Conservation (phyloP, 1,140 invertebrate species). For the Zaprionus capensis region DNA sequence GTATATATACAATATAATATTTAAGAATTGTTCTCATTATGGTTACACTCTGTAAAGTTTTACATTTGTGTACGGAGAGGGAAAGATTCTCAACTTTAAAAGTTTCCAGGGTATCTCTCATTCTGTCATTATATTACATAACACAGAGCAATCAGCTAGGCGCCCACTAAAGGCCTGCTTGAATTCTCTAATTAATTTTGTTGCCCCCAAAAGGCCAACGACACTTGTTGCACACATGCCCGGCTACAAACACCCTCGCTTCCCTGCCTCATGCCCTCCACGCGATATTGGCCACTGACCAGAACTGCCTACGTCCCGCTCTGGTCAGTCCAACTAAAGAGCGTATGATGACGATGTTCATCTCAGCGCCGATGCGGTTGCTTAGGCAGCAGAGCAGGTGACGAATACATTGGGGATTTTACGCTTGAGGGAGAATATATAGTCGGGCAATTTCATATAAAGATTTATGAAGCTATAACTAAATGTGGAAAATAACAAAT, state of each 20-base stretch:
- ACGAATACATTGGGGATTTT: not conserved
- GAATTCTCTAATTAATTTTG: constrained; percentile 50
- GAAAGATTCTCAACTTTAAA: not conserved
- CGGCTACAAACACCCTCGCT: no score
- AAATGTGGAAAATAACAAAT: not conserved
- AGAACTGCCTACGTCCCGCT: constrained; percentile 11
- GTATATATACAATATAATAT: not conserved
- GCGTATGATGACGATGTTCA: not conserved
- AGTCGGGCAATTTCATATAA: not conserved
- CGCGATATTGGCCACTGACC: constrained; percentile 1
- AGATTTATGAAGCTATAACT: not conserved
- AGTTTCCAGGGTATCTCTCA: not conserved
- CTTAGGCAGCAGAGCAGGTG: not conserved
- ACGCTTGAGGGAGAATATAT: not conserved
- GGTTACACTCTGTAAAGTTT: not conserved
- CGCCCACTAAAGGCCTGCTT: constrained; percentile 22
- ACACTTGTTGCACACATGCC: constrained; percentile 60
- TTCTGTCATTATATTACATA: constrained; percentile 45
- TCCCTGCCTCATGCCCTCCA: not conserved
- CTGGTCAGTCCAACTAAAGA: not conserved
- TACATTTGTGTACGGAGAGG: not conserved
- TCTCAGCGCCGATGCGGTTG: not conserved
- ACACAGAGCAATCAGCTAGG: constrained; percentile 42
- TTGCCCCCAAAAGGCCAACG: constrained; percentile 68
- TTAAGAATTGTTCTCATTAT: not conserved